Conservation (phyloP, 2,888 invertebrate species). For the Heteromyza rotundicornis region DNA sequence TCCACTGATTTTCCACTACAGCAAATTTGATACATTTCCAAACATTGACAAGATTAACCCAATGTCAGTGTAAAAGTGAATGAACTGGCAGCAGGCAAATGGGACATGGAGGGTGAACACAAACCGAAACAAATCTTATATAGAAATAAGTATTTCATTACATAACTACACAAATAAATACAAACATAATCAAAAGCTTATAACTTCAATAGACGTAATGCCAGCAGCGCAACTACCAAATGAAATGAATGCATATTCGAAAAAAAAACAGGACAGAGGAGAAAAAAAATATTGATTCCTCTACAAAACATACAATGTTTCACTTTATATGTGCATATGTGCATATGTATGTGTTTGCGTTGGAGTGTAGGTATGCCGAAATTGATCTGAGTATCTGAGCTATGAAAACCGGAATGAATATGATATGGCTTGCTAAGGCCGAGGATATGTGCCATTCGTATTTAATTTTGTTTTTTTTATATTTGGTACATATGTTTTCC, state of each 20-base stretch:
- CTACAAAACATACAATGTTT: too few species aligned
- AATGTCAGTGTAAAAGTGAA: background rate
- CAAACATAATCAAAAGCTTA: background rate
- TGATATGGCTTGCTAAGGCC: too few species aligned
- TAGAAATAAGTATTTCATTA: too few species aligned
- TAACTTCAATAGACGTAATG: background rate
- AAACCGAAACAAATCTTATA: too few species aligned
- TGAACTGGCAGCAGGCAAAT: background rate
- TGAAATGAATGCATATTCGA: background rate
- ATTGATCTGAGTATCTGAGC: conserved; percentile 33
- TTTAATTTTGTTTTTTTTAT: background rate
- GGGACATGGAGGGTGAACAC: too few species aligned
- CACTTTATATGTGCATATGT: too few species aligned
- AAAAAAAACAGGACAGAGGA: background rate
- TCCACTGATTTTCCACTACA: conserved; percentile 1
- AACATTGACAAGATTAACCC: conserved; percentile 8
- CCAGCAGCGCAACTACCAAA: background rate
- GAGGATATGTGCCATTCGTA: too few species aligned
- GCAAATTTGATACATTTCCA: background rate
- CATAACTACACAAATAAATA: background rate
- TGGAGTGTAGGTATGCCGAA: background rate
- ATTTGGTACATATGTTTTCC: background rate
- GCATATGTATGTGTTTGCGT: background rate
- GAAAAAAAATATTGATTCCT: too few species aligned
- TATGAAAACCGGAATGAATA: too few species aligned